phyloP scores from a whole-genome alignment of 2,888 invertebrate genomes.

The Heliconius charithonia region DNA sequence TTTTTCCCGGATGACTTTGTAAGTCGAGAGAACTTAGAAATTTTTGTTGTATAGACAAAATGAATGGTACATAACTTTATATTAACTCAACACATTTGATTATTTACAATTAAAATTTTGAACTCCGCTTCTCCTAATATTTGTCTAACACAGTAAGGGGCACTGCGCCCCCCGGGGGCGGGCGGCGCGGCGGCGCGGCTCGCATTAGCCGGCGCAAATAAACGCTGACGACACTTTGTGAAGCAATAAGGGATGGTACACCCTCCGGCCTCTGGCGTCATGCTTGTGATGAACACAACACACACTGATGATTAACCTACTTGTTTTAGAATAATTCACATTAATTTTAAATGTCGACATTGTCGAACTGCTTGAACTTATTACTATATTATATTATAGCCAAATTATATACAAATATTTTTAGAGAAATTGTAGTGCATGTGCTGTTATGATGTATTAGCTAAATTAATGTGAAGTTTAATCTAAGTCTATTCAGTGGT shows the following conservation, averaged over 20 bases:
- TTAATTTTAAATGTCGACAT: background rate
- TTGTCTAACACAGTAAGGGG: background rate
- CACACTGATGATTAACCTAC: background rate
- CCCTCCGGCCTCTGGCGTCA: slow-evolving; percentile 1
- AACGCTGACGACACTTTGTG: background rate
- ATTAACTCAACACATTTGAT: background rate
- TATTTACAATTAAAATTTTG: background rate
- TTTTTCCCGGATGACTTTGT: too few relatives aligned
- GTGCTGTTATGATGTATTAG: too few relatives aligned
- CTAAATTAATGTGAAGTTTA: too few relatives aligned
- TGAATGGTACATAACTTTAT: background rate
- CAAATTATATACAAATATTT: too few relatives aligned
- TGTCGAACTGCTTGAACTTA: too few relatives aligned
- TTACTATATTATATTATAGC: too few relatives aligned
- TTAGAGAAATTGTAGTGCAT: too few relatives aligned
- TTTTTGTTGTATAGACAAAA: background rate
- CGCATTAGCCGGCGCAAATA: background rate
- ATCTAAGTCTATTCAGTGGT: too few relatives aligned
- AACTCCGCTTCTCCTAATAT: background rate
- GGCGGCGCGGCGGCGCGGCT: background rate
- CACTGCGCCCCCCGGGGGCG: slow-evolving; percentile 2
- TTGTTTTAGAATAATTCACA: background rate
- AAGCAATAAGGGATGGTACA: background rate
- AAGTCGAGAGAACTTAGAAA: too few relatives aligned
- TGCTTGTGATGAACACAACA: background rate